phyloP scores from a whole-genome alignment of 2,113 vertebrate species.

The Paedocypris sp. region DNA sequence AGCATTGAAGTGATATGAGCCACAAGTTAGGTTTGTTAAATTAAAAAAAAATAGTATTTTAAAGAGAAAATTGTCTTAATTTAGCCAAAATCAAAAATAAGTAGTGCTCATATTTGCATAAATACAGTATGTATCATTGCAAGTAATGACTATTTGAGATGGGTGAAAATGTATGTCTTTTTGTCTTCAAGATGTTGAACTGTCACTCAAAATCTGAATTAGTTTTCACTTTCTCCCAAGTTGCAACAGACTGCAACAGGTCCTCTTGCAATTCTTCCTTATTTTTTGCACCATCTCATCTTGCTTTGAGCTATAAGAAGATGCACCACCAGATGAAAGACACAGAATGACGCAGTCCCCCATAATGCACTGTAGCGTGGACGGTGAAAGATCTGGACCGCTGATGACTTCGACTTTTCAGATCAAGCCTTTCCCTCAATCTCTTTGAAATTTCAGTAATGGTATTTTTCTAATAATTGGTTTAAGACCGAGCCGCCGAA shows the following conservation, averaged over 20 bases:
- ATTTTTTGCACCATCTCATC: background rate
- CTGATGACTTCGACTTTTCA: background rate
- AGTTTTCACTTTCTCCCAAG: background rate
- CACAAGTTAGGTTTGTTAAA: too few relatives aligned
- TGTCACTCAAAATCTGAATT: background rate
- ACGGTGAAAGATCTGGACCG: background rate
- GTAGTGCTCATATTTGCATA: background rate
- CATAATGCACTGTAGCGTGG: background rate
- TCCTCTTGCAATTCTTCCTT: background rate
- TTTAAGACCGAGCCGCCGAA: background rate
- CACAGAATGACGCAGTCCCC: background rate
- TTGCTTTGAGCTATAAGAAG: background rate
- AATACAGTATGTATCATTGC: background rate
- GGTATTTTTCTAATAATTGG: background rate
- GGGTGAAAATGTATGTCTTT: too few relatives aligned
- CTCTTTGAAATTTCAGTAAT: background rate
- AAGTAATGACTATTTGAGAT: background rate
- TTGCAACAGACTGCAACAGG: background rate
- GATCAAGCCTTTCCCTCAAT: background rate
- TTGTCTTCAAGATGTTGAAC: too few relatives aligned
- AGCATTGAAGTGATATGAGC: too few relatives aligned
- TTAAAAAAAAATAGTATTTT: too few relatives aligned
- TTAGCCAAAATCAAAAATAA: background rate
- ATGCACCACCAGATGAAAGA: background rate
- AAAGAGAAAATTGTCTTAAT: too few relatives aligned